A percentile compares a stretch with the other conserved stretches of the same genome.
phyloP scores from a whole-genome alignment of 2,888 invertebrate species.

The Ypsolopha scabrella region DNA sequence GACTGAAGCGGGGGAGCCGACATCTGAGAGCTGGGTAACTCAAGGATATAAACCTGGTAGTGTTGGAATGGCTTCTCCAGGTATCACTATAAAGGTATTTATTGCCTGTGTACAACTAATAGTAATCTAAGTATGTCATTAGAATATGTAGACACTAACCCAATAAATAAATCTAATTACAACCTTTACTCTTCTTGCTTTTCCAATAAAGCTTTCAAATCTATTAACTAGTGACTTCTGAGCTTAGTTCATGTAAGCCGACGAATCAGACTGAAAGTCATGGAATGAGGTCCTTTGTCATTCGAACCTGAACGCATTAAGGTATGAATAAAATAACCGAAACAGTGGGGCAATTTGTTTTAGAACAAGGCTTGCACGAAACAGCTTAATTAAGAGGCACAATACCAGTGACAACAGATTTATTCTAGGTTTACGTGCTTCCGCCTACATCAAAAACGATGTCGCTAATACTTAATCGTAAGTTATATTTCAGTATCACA shows the following conservation, averaged over 20 bases:
- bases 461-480: too few relatives aligned
- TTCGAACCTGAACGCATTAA: too few relatives aligned
- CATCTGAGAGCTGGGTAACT: constrained; percentile 40
- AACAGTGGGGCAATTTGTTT: too few relatives aligned
- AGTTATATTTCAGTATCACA: background rate
- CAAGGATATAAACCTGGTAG: constrained; percentile 42
- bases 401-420: too few relatives aligned
- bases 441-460: background rate
- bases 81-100: constrained; percentile 33
- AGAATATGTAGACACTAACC: too few relatives aligned
- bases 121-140: too few relatives aligned
- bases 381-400: background rate
- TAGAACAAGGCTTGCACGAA: background rate
- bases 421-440: too few relatives aligned
- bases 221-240: background rate
- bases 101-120: background rate
- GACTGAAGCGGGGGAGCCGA: constrained; percentile 46
- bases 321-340: too few relatives aligned
- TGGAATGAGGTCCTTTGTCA: background rate
- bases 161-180: constrained; percentile 1
- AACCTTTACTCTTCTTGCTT: background rate
- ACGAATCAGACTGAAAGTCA: background rate
- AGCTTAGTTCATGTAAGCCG: background rate
- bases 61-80: constrained; percentile 42
- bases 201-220: background rate